Percentiles rank a stretch among this genome's conserved stretches.
phyloP scores from a whole-genome alignment of 2,113 vertebrate species.

The cattle (Bos taurus) region ARS-UCD2.0 NC_037332.1:94411001-94411500 shows the following conservation, averaged over 20 bases:
- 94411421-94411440: neutral
- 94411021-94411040: no score
- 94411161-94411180: no score
- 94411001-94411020: neutral
- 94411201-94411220: neutral
- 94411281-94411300: neutral
- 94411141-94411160: fast-evolving
- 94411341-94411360: neutral
- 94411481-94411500: neutral
- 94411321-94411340: neutral
- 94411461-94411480: neutral
- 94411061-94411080: no score
- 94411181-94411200: neutral
- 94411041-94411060: no score
- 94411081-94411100: no score
- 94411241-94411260: neutral
- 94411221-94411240: neutral
- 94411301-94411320: neutral
- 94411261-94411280: neutral
- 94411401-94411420: neutral
- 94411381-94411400: neutral
- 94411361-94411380: neutral
- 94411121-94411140: no score
- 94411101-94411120: no score
- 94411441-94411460: neutral